Percentiles rank a stretch among this genome's conserved stretches.
Evolutionary conservation across 2,888 invertebrate species (phyloP).

Genomic region (Acrobeloides nanus): DNA sequence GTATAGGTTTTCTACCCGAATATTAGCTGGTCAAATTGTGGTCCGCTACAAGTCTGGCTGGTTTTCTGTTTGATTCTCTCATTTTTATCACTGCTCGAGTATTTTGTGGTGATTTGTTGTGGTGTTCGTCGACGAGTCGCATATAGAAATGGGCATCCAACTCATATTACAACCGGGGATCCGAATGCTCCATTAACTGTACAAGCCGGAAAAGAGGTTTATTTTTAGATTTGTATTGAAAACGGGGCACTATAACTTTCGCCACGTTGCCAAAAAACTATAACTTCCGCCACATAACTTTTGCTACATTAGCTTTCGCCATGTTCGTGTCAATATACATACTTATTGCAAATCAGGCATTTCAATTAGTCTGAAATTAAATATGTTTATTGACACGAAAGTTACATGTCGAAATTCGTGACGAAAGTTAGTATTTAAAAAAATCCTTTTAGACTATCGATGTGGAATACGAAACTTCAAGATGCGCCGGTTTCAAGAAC

Average conservation of each 20-base stretch:
- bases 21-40: conserved; percentile 6
- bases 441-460: neutral
- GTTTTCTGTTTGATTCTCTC: conserved; percentile 41
- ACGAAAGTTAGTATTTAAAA: conserved; percentile 6
- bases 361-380: no score
- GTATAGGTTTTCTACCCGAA: conserved; percentile 9
- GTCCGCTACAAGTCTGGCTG: conserved; percentile 32
- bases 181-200: neutral
- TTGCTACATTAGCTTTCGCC: conserved; percentile 1
- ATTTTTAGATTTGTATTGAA: neutral
- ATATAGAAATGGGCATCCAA: conserved; percentile 26
- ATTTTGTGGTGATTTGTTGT: conserved; percentile 48
- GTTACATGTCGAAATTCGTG: conserved; percentile 4
- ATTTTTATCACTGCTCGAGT: conserved; percentile 48
- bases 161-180: neutral
- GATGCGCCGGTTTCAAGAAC: conserved; percentile 29
- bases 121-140: conserved; percentile 34
- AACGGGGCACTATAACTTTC: neutral
- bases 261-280: neutral
- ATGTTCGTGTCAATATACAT: neutral
- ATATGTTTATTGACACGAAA: no score
- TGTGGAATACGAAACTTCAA: conserved; percentile 16
- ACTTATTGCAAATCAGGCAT: no score
- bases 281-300: neutral
- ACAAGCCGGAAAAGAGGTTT: conserved; percentile 1